Evolutionary conservation across 2,888 invertebrate species (phyloP).

Genomic region (Venustoraphidia nigricollis): DNA sequence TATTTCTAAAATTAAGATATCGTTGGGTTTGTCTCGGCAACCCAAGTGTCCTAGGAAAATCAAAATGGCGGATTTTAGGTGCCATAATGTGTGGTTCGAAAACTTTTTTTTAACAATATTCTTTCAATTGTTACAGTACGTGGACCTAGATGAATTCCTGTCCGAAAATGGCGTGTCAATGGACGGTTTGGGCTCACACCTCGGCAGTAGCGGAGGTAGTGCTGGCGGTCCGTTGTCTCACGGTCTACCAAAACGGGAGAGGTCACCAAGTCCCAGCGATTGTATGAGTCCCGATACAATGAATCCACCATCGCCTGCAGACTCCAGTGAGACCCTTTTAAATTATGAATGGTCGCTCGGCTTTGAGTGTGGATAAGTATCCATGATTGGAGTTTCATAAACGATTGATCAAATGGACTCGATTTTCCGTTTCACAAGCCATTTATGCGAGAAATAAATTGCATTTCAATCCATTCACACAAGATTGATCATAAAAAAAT

Average conservation of each 20-base stretch:
- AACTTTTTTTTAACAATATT: neutral
- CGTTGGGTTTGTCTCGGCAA: too few species aligned
- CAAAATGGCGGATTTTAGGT: too few species aligned
- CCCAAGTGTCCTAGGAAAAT: too few species aligned
- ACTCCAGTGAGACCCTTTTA: slow-evolving; percentile 57
- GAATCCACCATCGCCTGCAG: slow-evolving; percentile 79
- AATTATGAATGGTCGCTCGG: slow-evolving; percentile 5
- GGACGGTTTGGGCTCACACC: slow-evolving; percentile 53
- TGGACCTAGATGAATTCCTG: slow-evolving; percentile 93
- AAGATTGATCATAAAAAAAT: too few species aligned
- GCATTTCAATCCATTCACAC: too few species aligned
- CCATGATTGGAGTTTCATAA: neutral
- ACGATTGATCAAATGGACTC: too few species aligned
- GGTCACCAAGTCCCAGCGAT: slow-evolving; percentile 75
- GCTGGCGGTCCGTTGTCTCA: slow-evolving; percentile 41
- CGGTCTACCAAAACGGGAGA: slow-evolving; percentile 66
- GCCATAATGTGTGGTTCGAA: too few species aligned
- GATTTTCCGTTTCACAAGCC: too few species aligned
- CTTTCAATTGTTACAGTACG: slow-evolving; percentile 51
- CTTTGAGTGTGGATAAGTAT: slow-evolving; percentile 5
- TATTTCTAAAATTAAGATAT: too few species aligned
- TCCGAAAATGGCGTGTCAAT: slow-evolving; percentile 88
- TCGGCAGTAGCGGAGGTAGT: slow-evolving; percentile 39
- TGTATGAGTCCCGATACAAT: slow-evolving; percentile 81
- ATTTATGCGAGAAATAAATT: too few species aligned